Evolutionary conservation across 2,888 invertebrate genomes (phyloP).

Genomic region (Synanthedon andrenaeformis): DNA sequence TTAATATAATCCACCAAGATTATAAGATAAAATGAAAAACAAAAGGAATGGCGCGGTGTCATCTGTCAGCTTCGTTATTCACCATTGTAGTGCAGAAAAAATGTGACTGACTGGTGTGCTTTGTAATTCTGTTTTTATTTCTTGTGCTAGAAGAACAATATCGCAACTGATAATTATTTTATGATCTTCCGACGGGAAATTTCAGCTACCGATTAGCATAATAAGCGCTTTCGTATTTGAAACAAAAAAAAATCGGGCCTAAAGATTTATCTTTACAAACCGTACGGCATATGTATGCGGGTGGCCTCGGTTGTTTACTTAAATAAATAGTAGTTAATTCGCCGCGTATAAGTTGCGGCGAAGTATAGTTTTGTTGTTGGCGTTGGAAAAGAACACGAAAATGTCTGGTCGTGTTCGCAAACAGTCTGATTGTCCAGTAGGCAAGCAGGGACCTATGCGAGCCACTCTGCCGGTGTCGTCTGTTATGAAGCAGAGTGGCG

Average conservation of each 20-base stretch:
- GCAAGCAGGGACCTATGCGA: constrained; percentile 77
- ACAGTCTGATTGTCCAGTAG: constrained; percentile 74
- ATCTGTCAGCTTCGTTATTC: constrained; percentile 61
- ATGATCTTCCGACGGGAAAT: constrained; percentile 23
- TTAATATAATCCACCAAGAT: constrained; percentile 6
- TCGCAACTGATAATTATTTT: constrained; percentile 32
- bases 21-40: constrained; percentile 9
- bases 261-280: constrained; percentile 49
- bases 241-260: constrained; percentile 25
- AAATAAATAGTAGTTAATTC: constrained; percentile 25
- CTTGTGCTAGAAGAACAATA: constrained; percentile 42
- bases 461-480: constrained; percentile 83
- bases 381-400: constrained; percentile 11
- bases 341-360: constrained; percentile 22
- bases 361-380: constrained; percentile 21
- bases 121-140: constrained; percentile 53
- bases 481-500: constrained; percentile 74
- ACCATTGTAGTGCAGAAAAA: constrained; percentile 63
- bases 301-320: constrained; percentile 37
- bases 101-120: constrained; percentile 65
- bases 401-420: constrained; percentile 76
- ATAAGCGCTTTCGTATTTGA: constrained; percentile 17
- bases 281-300: constrained; percentile 54
- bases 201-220: constrained; percentile 21
- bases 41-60: constrained; percentile 64